Percentiles rank a stretch among this genome's conserved stretches.
Conservation (phyloP, 2,888 invertebrate genomes). For the Alloscopus bannaensis region DNA sequence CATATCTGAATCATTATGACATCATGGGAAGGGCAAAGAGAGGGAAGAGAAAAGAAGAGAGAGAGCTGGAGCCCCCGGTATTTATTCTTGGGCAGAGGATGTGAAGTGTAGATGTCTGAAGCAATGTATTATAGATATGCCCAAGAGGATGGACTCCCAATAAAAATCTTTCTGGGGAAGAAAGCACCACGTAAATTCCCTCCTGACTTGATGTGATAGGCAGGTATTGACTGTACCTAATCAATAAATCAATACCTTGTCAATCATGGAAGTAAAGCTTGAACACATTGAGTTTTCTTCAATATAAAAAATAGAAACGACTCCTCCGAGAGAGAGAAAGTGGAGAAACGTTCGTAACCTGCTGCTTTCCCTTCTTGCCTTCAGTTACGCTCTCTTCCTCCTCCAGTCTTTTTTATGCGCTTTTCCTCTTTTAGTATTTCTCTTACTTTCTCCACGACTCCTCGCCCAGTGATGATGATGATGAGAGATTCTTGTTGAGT, state of each 20-base stretch:
- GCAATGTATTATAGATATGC: constrained; percentile 20
- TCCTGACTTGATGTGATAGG: constrained; percentile 67
- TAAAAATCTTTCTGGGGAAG: constrained; percentile 24
- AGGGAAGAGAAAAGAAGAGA: no score
- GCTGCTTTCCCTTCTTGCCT: no score
- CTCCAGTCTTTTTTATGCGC: no score
- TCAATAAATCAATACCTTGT: constrained; percentile 73
- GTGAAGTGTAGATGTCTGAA: constrained; percentile 14
- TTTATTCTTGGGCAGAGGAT: background rate
- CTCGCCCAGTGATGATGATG: background rate
- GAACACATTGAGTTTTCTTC: background rate
- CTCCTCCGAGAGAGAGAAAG: background rate
- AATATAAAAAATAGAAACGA: no score
- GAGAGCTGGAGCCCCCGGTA: background rate
- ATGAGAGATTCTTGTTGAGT: constrained; percentile 4
- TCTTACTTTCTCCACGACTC: background rate
- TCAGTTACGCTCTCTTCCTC: no score
- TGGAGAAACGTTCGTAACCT: no score
- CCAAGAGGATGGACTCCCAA: constrained; percentile 30
- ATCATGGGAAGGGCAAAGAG: no score
- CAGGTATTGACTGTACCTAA: constrained; percentile 71
- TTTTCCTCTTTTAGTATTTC: background rate
- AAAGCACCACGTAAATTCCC: constrained; percentile 44
- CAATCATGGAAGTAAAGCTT: constrained; percentile 63
- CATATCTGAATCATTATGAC: no score